Evolutionary conservation across 1,140 invertebrate genomes (phyloP).

Genomic region (Anastrepha ludens): DNA sequence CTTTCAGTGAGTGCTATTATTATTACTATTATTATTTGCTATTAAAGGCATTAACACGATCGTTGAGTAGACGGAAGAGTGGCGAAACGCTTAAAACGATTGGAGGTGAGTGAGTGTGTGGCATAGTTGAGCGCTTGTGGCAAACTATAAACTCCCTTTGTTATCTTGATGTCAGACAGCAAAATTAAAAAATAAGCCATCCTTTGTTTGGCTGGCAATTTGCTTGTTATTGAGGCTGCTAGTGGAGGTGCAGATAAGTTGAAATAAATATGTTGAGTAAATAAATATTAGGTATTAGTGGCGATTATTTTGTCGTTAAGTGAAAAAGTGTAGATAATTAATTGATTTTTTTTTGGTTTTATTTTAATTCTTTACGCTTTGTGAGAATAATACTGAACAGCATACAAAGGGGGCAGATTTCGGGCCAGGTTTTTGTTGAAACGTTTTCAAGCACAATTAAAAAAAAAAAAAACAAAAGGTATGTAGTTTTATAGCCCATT

Average conservation of each 20-base stretch:
- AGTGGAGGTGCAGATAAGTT: neutral
- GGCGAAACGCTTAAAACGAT: neutral
- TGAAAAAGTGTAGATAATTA: neutral
- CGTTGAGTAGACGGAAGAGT: neutral
- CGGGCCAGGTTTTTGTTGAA: too few relatives aligned
- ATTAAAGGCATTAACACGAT: conserved; percentile 23
- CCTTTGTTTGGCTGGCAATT: neutral
- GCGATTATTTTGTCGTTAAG: neutral
- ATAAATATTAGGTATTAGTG: neutral
- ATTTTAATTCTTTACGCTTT: too few relatives aligned
- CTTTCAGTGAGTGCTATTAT: too few relatives aligned
- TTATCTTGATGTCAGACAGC: neutral
- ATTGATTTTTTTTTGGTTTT: neutral
- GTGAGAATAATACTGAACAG: too few relatives aligned
- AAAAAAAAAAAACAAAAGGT: too few relatives aligned
- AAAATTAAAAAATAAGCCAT: neutral
- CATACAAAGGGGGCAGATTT: too few relatives aligned
- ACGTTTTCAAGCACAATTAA: too few relatives aligned
- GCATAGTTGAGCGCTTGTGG: conserved; percentile 14
- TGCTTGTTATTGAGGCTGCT: neutral
- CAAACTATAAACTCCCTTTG: neutral
- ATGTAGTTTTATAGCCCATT: too few relatives aligned
- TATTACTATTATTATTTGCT: neutral
- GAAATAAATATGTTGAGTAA: conserved; percentile 1
- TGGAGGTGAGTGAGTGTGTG: neutral